Conservation (phyloP, 2,113 vertebrate species). For the Myodes glareolus region DNA sequence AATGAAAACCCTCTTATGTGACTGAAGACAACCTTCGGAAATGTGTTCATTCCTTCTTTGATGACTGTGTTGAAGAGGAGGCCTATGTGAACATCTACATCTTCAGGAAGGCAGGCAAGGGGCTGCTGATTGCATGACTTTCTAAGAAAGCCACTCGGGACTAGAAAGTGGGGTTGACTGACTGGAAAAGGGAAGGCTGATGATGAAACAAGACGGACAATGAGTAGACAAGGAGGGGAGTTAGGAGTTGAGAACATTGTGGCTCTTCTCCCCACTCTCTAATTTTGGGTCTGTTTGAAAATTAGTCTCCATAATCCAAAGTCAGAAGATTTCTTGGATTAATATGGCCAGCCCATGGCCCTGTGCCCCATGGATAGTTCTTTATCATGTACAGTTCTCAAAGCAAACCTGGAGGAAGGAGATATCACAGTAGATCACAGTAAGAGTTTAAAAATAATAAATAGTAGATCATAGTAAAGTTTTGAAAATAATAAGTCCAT, state of each 20-base stretch:
- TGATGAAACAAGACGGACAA: not conserved
- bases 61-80: not conserved
- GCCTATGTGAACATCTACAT: not conserved
- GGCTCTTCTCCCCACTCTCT: not conserved
- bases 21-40: slow-evolving; percentile 25
- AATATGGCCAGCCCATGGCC: not conserved
- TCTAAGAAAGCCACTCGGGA: slow-evolving; percentile 7
- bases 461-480: not conserved
- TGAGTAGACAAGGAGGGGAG: not conserved
- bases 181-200: not conserved
- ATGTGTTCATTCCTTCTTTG: not conserved
- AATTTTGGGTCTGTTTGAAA: slow-evolving; percentile 26
- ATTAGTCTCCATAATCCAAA: slow-evolving; percentile 29
- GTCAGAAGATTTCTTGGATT: slow-evolving; percentile 13
- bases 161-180: not conserved
- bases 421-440: not conserved
- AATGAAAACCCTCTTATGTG: not conserved
- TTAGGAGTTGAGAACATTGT: not conserved
- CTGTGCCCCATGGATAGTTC: not conserved
- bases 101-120: not conserved
- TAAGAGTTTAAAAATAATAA: not conserved
- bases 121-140: not conserved
- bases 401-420: slow-evolving; percentile 1
- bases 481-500: slow-evolving; percentile 57
- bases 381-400: not conserved